Conservation (phyloP, 2,888 invertebrate genomes). For the Sarcophaga subvicina region DNA sequence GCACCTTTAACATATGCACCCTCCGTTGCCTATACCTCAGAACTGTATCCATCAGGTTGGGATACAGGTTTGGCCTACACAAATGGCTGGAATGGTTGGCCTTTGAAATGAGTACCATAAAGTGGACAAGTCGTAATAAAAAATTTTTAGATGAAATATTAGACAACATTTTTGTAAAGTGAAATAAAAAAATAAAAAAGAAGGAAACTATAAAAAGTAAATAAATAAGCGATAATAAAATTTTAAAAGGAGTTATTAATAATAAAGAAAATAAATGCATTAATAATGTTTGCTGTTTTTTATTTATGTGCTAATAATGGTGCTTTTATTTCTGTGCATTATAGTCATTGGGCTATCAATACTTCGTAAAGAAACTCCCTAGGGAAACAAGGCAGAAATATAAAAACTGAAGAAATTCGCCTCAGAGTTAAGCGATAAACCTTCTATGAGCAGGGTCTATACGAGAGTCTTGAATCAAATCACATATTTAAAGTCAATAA, state of each 20-base stretch:
- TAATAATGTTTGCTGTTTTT: no score
- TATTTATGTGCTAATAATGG: no score
- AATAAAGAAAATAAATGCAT: no score
- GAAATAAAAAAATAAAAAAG: background rate
- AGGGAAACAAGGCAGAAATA: no score
- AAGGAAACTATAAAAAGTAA: background rate
- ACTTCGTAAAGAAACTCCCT: no score
- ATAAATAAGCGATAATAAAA: background rate
- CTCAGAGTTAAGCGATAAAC: no score
- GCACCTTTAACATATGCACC: slow-evolving; percentile 67
- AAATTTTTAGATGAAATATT: background rate
- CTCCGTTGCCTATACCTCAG: slow-evolving; percentile 67
- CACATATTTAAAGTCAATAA: no score
- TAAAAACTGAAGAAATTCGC: no score
- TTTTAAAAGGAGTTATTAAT: background rate
- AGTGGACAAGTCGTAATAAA: background rate
- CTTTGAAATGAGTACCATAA: slow-evolving; percentile 59
- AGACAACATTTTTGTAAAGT: background rate
- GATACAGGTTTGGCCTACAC: slow-evolving; percentile 66
- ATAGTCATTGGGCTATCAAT: no score
- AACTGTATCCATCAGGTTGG: slow-evolving; percentile 72
- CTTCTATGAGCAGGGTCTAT: no score
- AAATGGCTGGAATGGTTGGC: slow-evolving; percentile 71
- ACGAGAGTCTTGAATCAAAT: no score
- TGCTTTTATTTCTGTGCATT: no score